Base-by-base conservation (phyloP, 2,797 vertebrate genomes). In the Sebastolobus alascanus region DNA sequence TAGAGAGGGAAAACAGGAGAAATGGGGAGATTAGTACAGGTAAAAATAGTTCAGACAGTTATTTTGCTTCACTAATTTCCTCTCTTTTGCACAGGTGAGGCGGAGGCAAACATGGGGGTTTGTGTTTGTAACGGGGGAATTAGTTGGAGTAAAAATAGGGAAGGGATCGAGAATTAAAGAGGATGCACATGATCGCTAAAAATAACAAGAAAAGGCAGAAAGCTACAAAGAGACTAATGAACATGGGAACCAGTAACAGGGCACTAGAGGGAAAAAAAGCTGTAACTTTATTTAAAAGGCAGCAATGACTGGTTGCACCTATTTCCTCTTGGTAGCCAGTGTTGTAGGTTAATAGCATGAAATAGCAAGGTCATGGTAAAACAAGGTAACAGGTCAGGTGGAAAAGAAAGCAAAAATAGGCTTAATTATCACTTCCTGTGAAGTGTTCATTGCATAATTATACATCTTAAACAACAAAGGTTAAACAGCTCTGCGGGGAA, bases 21-120 rank as follows among this genome's bases (percentile, higher is more conserved):
- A 68, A 65, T 40, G 4, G 29, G 29, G 38, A 66, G 72, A 90
- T 87, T 82, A 84, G 70, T 29, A 16, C 27, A 33, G 37, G 52
- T 82, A 89, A 88, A 90, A 86, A 86, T 83, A 90, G 85, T 43
- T 11, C 61, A 60, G 22, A 66, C 31, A 5, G 25, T 43, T 89
- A 12, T 76, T 87, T 83, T 86, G 68, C 80, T 72, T 54, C 33
- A 63, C 65, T 91, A 84, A 87, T 89, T 88, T 87, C 75, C 68
- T 63, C 40, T 58, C 3, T 43, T 70, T 73, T 75, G 31, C 56
- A 54, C 78, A 76, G 82, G 77, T 84, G 63, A 81, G 58, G 70
- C 11, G 0, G 80, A 67, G 60, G 70, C 16, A 6, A 82, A 59
- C 40, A 10, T 0, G 1, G 46, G 5, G 52, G 16, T 33, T 50